Conservation (phyloP, 2,113 vertebrate species). For the Gymnogyps californianus region DNA sequence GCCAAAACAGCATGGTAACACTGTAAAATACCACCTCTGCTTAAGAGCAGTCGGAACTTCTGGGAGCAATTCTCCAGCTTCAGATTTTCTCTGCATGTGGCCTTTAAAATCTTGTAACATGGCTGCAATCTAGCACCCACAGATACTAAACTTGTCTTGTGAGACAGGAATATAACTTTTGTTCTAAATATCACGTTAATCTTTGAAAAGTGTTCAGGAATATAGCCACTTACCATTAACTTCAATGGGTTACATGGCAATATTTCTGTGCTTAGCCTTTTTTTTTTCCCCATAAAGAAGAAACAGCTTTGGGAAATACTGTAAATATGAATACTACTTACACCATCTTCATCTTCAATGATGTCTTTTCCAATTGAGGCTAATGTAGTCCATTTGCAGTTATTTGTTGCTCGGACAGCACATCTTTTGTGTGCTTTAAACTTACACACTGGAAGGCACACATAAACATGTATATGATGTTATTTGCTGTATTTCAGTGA, state of each 20-base stretch:
- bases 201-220: neutral
- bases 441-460: slow-evolving; percentile 87
- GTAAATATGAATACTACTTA: slow-evolving; percentile 63
- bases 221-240: neutral
- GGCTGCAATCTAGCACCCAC: neutral
- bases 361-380: slow-evolving; percentile 96
- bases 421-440: slow-evolving; percentile 99
- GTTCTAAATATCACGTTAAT: neutral
- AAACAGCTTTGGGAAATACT: neutral
- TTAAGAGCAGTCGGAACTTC: neutral
- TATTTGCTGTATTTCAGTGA: neutral
- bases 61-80: neutral
- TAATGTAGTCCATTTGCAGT: slow-evolving; percentile 98
- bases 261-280: neutral
- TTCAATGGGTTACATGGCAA: neutral
- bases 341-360: slow-evolving; percentile 96
- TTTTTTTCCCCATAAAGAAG: neutral
- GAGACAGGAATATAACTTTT: neutral
- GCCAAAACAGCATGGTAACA: neutral
- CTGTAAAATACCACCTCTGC: neutral
- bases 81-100: neutral
- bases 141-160: neutral
- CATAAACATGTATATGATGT: neutral
- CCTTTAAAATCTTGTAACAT: neutral
- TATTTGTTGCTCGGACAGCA: slow-evolving; percentile 94